Evolutionary conservation across 2,888 invertebrate species (phyloP).

Genomic region (Tenthredo livida): DNA sequence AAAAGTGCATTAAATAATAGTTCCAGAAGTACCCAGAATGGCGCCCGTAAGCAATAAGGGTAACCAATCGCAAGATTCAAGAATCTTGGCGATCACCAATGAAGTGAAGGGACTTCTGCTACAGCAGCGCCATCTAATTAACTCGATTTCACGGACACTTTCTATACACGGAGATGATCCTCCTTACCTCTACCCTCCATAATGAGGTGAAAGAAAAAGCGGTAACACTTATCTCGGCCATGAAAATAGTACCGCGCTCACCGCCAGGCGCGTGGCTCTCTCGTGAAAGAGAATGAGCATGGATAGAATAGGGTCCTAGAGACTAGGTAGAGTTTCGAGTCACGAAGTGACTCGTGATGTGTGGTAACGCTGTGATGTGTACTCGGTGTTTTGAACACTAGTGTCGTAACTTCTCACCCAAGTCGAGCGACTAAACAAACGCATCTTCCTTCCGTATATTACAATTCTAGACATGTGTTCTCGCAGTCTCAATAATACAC

Average conservation of each 20-base stretch:
- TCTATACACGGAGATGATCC: no score
- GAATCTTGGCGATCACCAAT: no score
- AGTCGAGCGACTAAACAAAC: not conserved
- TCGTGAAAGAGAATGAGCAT: not conserved
- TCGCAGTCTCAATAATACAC: slow-evolving; percentile 5
- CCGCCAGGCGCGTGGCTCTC: not conserved
- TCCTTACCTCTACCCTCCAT: no score
- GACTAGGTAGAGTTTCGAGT: not conserved
- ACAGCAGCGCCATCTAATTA: no score
- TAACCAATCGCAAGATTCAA: no score
- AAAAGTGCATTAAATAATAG: no score
- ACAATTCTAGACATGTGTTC: slow-evolving; percentile 1
- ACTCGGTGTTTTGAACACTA: not conserved
- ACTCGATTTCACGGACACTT: no score
- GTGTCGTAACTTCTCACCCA: not conserved
- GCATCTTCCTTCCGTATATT: slow-evolving; percentile 21
- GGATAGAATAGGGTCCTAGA: not conserved
- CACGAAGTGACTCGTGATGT: not conserved
- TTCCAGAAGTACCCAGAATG: no score
- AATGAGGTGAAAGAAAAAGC: not conserved
- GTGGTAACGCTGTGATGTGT: not conserved
- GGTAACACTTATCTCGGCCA: not conserved
- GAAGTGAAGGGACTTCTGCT: no score
- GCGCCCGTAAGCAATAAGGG: no score
- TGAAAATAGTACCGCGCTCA: not conserved